phyloP scores from a whole-genome alignment of 2,888 invertebrate genomes.

The Schizaphis graminum region DNA sequence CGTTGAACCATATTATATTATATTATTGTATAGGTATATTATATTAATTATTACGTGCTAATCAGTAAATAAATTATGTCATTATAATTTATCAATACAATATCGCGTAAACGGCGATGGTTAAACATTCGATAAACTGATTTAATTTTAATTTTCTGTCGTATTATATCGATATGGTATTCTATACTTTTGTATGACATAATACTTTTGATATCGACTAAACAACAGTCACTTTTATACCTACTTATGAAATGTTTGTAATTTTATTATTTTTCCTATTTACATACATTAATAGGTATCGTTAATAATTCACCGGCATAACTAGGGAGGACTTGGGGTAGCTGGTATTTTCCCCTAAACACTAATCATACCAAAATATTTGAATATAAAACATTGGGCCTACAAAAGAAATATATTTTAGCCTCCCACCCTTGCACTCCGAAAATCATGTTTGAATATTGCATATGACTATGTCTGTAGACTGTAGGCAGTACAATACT shows the following conservation, averaged over 20 bases:
- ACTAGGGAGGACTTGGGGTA: not conserved
- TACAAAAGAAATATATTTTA: not conserved
- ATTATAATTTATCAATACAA: no score
- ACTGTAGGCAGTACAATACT: not conserved
- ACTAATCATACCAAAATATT: not conserved
- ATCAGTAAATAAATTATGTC: no score
- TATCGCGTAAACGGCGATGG: not conserved
- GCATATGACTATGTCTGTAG: not conserved
- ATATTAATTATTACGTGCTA: no score
- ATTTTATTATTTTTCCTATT: not conserved
- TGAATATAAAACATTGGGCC: not conserved
- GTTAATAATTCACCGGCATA: not conserved
- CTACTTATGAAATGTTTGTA: not conserved
- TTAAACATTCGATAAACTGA: not conserved
- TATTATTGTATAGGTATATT: no score
- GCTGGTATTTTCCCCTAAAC: not conserved
- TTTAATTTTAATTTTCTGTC: not conserved
- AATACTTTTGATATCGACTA: not conserved
- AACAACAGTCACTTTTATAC: not conserved
- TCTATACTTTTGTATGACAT: not conserved
- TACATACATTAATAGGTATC: not conserved
- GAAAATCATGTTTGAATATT: not conserved
- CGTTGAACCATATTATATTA: not conserved
- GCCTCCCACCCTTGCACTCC: not conserved
- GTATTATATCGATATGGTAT: not conserved